A percentile compares a stretch with the other conserved stretches of the same genome.
These are phyloP conservation scores for Mythimna albipuncta DNA, from an alignment of 2,888 invertebrate species.

Conservation along the genomic window DNA sequence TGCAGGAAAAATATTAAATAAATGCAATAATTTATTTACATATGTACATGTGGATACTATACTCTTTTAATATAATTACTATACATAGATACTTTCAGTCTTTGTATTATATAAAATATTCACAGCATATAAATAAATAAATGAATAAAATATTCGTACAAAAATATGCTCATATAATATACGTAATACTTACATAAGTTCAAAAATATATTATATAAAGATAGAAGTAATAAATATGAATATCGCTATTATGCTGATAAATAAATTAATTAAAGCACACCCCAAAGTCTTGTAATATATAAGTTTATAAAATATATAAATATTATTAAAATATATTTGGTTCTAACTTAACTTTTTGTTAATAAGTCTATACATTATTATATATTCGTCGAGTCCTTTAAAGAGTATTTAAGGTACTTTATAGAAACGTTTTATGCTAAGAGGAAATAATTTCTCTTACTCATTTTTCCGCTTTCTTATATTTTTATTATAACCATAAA, in stretches of 20 bases:
- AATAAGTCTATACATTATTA: conserved; percentile 39
- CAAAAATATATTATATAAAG: conserved; percentile 46
- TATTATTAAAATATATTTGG: conserved; percentile 55
- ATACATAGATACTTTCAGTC: conserved; percentile 63
- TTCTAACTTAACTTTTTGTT: conserved; percentile 30
- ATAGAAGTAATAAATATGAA: conserved; percentile 45
- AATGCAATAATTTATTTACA: conserved; percentile 80
- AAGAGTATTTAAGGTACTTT: conserved; percentile 82
- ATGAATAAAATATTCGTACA: conserved; percentile 42
- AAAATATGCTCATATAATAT: conserved; percentile 58
- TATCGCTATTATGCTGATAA: conserved; percentile 50
- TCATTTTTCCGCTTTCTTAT: conserved; percentile 57
- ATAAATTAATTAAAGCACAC: conserved; percentile 83
- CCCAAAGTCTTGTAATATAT: conserved; percentile 83
- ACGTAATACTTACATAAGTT: conserved; percentile 58
- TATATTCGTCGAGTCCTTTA: conserved; percentile 4
- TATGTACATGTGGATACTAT: conserved; percentile 72
- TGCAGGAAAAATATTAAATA: conserved; percentile 74
- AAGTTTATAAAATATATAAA: conserved; percentile 67
- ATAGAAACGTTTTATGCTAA: conserved; percentile 64
- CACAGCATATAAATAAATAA: conserved; percentile 56
- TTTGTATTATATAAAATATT: conserved; percentile 57
- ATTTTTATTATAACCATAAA: conserved; percentile 46
- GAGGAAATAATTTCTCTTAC: conserved; percentile 60
- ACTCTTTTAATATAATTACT: conserved; percentile 42